phyloP scores from a whole-genome alignment of 2,797 vertebrate genomes.

The Geotrypetes seraphini region DNA sequence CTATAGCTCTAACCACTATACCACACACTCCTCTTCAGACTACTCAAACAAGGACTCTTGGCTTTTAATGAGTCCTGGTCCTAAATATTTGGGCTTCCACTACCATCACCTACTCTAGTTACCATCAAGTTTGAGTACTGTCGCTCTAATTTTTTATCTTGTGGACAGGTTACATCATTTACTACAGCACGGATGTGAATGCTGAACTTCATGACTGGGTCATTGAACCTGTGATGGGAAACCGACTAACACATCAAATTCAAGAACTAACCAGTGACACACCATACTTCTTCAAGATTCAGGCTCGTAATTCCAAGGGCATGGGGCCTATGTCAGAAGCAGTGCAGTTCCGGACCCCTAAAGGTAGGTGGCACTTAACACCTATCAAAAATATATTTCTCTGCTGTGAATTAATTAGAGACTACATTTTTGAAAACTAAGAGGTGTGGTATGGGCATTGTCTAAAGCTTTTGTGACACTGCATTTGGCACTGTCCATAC shows the following conservation, averaged over 20 bases:
- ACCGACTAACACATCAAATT: slow-evolving; percentile 94
- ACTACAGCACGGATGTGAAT: slow-evolving; percentile 93
- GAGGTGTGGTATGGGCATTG: no score
- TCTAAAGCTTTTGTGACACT: no score
- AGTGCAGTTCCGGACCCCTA: slow-evolving; percentile 90
- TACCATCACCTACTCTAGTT: fast-evolving
- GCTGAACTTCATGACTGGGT: slow-evolving; percentile 97
- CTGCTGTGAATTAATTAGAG: no score
- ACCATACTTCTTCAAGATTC: slow-evolving; percentile 95
- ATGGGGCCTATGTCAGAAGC: slow-evolving; percentile 98
- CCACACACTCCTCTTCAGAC: no score
- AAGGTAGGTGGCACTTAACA: slow-evolving; percentile 72
- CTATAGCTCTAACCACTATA: no score
- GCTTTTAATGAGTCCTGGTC: no score
- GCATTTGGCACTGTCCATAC: no score
- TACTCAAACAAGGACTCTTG: no score
- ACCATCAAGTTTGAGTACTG: no score
- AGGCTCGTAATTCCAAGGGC: slow-evolving; percentile 94
- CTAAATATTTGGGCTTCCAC: no score
- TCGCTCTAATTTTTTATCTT: background rate
- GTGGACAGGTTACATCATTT: slow-evolving; percentile 87
- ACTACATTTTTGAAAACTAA: no score
- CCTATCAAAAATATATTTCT: no score
- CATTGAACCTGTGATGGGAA: slow-evolving; percentile 91
- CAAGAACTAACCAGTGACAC: slow-evolving; percentile 94